Evolutionary conservation across 2,113 vertebrate species (phyloP), one percentile per base, ranked within the genome.

Genomic region (Stercorarius parasiticus): DNA sequence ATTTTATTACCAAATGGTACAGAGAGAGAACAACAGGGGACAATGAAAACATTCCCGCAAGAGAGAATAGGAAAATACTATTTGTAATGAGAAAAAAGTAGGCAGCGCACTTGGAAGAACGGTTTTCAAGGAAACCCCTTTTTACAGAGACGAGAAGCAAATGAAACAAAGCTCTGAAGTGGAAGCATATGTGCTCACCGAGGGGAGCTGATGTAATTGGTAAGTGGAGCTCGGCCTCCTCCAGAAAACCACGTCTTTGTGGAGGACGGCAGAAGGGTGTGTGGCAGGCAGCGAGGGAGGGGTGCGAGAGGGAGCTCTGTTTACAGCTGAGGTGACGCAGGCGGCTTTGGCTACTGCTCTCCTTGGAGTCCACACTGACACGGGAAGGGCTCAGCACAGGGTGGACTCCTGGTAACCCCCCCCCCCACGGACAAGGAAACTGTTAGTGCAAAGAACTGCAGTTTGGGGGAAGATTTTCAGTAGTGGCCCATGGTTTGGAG

Each of bases 141-240:
- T 92, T 92, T 86, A 71, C 93, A 7, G 40, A 80, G 71, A 88
- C 17, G 5, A 95, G 83, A 91, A 96, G 80, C 78, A 91, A 95
- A 86, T 80, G 72, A 82, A 95, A 83, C 65, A 90, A 90, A 74
- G n/a, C 67, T 88, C 92, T 73, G 89, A 94, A 97, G 95, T 97
- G 61, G 65, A 97, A 96, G 95, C 96, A 96, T 43, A 94, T 97
- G 95, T 96, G 82, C 62, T 84, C 49, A 82, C 59, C 1, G 17
- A 91, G 71, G 53, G 81, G 61, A 93, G 64, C 43, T 96, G 96
- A 97, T 8, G 90, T 96, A 95, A 96, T 27, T 72, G 52, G 62
- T 36, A 71, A 88, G 59, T 4, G 6, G 70, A 93, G 80, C 64
- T 89, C 61, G 43, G 83, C 77, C 47, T 90, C 61, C 67, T 82